Evolutionary conservation across 2,113 vertebrate genomes (phyloP), one percentile per base, ranked within the genome.

Genomic region (Malurus melanocephalus): DNA sequence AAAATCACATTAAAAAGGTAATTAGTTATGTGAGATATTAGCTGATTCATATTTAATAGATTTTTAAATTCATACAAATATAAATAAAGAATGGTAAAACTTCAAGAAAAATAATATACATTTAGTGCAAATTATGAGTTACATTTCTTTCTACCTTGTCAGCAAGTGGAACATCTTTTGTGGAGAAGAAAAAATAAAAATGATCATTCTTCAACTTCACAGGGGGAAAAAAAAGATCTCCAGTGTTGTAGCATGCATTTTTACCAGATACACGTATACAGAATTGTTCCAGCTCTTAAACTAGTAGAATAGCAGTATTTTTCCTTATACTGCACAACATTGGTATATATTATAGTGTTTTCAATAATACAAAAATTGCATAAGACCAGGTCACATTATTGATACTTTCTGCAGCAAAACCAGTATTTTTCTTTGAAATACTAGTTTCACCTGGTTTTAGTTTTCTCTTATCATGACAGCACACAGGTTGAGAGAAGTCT

Each of bases 91-190:
- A 97, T 97, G 97, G 96, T 96, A 97, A 97, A 97, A 97, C 95
- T 93, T 96, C 95, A 95, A 96, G 95, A 96, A 97, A 97, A 96
- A 97, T 94, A 97, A 97, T 98, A 96, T 97, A 97, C 96, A 97
- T 97, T 97, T 98, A 97, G 97, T 98, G 97, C 97, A 98, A 98
- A 96, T 97, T 97, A 97, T 96, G 96, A 97, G 92, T 97, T 97
- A 96, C 82, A 84, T 96, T 96, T 96, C 96, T 94, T 95, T 94
- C 94, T 97, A 89, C 94, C 95, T 87, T 97, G 96, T 97, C 97
- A 97, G 96, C 97, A 96, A 96, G 87, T 96, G 88, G 95, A 94
- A 93, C 91, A 3, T 85, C 93, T 93, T 85, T 87, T 81, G 90
- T 95, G 88, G 82, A 85, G 89, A 93, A 95, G 52, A 68, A 93